phyloP scores from a whole-genome alignment of 2,797 vertebrate genomes.

The Rhabdomys pumilio region DNA sequence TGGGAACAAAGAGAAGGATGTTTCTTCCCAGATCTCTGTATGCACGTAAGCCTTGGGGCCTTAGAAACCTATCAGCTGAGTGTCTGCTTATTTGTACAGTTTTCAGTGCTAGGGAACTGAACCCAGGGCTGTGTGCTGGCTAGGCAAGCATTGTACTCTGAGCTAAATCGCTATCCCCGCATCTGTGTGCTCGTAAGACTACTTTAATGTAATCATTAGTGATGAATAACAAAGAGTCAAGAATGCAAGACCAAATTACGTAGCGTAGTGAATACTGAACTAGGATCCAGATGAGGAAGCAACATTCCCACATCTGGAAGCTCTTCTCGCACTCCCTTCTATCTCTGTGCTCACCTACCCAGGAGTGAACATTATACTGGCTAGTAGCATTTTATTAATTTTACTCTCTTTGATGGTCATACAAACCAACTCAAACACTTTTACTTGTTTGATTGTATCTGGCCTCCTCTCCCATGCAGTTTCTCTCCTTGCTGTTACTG shows the following conservation, averaged over 20 bases:
- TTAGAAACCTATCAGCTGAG: background rate
- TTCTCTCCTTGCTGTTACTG: background rate
- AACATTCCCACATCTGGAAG: background rate
- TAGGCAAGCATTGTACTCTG: background rate
- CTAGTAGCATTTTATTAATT: background rate
- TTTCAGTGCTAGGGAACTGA: background rate
- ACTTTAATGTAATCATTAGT: background rate
- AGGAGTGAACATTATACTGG: background rate
- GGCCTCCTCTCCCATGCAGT: background rate
- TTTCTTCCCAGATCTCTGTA: background rate
- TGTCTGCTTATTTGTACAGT: background rate
- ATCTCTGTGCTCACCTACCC: background rate
- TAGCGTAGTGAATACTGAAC: background rate
- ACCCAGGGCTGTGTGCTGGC: background rate
- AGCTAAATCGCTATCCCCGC: background rate
- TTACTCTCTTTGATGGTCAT: constrained; percentile 3
- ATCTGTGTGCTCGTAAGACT: background rate
- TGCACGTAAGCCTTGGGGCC: background rate
- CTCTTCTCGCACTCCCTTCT: background rate
- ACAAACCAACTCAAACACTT: background rate
- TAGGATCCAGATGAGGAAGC: background rate
- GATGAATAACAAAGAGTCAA: background rate
- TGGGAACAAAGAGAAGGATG: background rate
- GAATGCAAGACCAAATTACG: background rate
- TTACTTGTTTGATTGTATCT: background rate